These are phyloP conservation scores for Stegastes partitus DNA, from an alignment of 2,113 vertebrate species.

Conservation along the genomic window DNA sequence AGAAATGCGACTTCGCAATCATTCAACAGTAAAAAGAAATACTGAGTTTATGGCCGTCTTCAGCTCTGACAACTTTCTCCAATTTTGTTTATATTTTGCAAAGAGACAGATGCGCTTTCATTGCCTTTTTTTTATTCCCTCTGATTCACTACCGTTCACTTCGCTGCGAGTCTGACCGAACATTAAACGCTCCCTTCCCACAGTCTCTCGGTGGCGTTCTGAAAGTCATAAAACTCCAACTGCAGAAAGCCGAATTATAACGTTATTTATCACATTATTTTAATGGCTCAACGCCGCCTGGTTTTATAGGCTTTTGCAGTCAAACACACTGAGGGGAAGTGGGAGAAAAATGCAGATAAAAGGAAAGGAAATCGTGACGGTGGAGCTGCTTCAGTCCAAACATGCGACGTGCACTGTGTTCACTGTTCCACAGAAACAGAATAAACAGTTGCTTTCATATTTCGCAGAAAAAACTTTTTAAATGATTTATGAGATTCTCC, in stretches of 20 bases:
- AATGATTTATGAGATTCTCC: not conserved
- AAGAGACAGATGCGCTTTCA: slow-evolving; percentile 22
- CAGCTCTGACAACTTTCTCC: slow-evolving; percentile 10
- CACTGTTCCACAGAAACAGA: not conserved
- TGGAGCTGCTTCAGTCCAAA: not conserved
- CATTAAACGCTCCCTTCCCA: slow-evolving; percentile 49
- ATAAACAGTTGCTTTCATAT: not conserved
- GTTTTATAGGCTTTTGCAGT: slow-evolving; percentile 27
- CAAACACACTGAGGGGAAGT: slow-evolving; percentile 1
- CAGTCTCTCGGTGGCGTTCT: slow-evolving; percentile 43
- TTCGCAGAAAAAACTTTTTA: not conserved
- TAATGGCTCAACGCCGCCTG: slow-evolving; percentile 44
- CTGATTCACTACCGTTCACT: slow-evolving; percentile 10
- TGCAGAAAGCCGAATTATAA: slow-evolving; percentile 52
- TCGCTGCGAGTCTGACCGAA: slow-evolving; percentile 1
- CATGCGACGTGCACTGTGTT: not conserved
- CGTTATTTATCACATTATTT: slow-evolving; percentile 66
- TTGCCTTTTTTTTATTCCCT: slow-evolving; percentile 7
- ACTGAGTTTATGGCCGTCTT: not conserved
- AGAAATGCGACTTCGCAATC: not conserved
- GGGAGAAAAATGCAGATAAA: not conserved
- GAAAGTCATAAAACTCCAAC: slow-evolving; percentile 61
- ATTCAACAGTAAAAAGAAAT: not conserved
- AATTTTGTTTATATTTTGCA: slow-evolving; percentile 29
- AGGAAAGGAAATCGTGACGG: not conserved